Percentiles rank a stretch among this genome's conserved stretches.
These are phyloP conservation scores for Drosophila seclusa DNA, from an alignment of 2,888 invertebrate genomes.

Conservation along the genomic window DNA sequence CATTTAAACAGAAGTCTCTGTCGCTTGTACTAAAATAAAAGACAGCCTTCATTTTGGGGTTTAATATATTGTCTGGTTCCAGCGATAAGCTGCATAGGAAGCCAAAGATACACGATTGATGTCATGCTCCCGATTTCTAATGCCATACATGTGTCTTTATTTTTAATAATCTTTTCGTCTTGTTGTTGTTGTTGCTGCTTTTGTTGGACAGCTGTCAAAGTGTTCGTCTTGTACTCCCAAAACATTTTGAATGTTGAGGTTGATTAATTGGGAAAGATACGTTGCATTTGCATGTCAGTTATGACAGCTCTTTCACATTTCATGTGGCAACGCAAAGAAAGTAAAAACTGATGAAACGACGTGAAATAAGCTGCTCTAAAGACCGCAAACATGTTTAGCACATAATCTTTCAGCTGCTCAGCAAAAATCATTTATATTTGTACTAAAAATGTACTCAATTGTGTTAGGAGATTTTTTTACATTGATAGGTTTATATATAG, in stretches of 20 bases:
- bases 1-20: conserved; percentile 8
- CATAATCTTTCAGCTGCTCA: conserved; percentile 44
- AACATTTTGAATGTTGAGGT: conserved; percentile 22
- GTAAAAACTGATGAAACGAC: conserved; percentile 28
- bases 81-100: conserved; percentile 41
- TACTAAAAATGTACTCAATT: conserved; percentile 10
- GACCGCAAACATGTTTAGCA: conserved; percentile 31
- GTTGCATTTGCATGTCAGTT: conserved; percentile 48
- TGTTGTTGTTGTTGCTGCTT: conserved; percentile 4
- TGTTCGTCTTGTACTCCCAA: conserved; percentile 26
- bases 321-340: conserved; percentile 14
- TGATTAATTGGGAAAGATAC: conserved; percentile 58
- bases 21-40: conserved; percentile 11
- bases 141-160: conserved; percentile 25
- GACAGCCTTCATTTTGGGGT: conserved; percentile 11
- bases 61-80: conserved; percentile 25
- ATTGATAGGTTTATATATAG: too few relatives aligned
- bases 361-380: conserved; percentile 41
- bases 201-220: conserved; percentile 45
- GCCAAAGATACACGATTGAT: conserved; percentile 54
- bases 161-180: neutral
- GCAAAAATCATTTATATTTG: neutral
- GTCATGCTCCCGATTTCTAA: conserved; percentile 39
- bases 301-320: conserved; percentile 42
- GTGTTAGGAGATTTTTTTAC: neutral